A percentile compares a stretch with the other conserved stretches of the same genome.
These are phyloP conservation scores for Lepisosteus oculatus DNA, from an alignment of 2,113 vertebrate species.

Conservation along the genomic window DNA sequence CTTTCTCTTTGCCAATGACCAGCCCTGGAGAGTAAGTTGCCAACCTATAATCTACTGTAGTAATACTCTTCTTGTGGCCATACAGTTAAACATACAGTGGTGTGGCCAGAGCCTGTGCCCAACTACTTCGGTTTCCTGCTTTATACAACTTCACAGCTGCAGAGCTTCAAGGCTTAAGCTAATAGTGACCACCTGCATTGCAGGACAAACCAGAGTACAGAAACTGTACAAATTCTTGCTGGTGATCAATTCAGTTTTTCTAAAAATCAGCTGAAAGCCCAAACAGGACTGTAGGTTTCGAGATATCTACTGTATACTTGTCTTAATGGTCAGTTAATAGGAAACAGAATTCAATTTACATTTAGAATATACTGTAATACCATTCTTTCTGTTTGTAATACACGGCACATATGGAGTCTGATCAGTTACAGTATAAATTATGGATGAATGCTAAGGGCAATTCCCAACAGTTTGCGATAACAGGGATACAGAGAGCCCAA, in stretches of 20 bases:
- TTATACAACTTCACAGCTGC: not conserved
- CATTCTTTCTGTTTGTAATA: slow-evolving; percentile 62
- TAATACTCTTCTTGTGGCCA: not conserved
- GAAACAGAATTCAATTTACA: slow-evolving; percentile 6
- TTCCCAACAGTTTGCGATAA: slow-evolving; percentile 75
- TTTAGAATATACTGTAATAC: slow-evolving; percentile 9
- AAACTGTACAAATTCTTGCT: too few species aligned
- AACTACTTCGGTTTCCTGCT: not conserved
- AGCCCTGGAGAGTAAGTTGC: slow-evolving; percentile 2
- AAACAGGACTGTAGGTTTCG: too few species aligned
- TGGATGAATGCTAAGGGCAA: slow-evolving; percentile 50
- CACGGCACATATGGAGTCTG: slow-evolving; percentile 56
- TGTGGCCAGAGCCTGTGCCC: slow-evolving; percentile 3
- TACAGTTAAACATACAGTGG: not conserved
- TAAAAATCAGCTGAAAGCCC: too few species aligned
- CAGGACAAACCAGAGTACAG: not conserved
- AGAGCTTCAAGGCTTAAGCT: not conserved
- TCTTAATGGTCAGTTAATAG: not conserved
- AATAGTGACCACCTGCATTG: slow-evolving; percentile 4
- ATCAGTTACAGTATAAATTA: slow-evolving; percentile 61
- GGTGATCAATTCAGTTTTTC: too few species aligned
- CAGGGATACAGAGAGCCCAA: slow-evolving; percentile 78
- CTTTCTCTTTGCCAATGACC: not conserved
- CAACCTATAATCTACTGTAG: slow-evolving; percentile 3
- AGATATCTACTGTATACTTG: not conserved